phyloP scores from a whole-genome alignment of 2,888 invertebrate genomes.

The Cantharis lateralis region DNA sequence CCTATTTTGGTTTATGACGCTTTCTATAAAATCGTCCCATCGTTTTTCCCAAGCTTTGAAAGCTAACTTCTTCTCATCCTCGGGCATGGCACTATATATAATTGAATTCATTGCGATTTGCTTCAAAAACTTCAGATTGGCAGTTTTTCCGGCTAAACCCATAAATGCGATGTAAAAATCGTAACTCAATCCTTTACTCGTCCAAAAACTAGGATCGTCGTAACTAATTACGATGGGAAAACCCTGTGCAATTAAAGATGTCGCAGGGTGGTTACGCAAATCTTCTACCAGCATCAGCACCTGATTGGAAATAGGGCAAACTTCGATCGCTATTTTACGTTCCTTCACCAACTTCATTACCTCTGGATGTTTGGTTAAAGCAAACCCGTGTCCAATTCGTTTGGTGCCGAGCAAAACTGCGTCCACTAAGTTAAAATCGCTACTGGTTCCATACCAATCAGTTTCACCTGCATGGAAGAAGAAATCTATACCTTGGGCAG shows the following conservation, averaged over 20 bases:
- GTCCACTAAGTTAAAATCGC: slow-evolving; percentile 76
- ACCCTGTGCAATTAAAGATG: slow-evolving; percentile 65
- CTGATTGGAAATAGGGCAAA: slow-evolving; percentile 80
- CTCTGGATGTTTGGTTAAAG: slow-evolving; percentile 72
- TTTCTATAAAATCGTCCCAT: slow-evolving; percentile 57
- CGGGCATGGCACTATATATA: slow-evolving; percentile 66
- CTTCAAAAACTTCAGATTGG: slow-evolving; percentile 73
- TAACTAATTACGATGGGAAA: slow-evolving; percentile 75
- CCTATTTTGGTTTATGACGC: slow-evolving; percentile 14
- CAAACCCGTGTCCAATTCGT: slow-evolving; percentile 79
- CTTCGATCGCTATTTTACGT: slow-evolving; percentile 70
- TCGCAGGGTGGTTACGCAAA: slow-evolving; percentile 75
- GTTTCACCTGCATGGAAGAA: slow-evolving; percentile 68
- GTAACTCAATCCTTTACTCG: slow-evolving; percentile 70
- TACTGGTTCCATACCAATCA: slow-evolving; percentile 69
- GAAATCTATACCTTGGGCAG: slow-evolving; percentile 42
- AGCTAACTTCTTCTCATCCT: slow-evolving; percentile 58
- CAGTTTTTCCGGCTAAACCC: slow-evolving; percentile 68
- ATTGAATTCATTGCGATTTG: slow-evolving; percentile 76
- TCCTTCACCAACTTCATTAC: slow-evolving; percentile 63
- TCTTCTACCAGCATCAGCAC: slow-evolving; percentile 71
- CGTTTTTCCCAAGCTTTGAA: slow-evolving; percentile 59
- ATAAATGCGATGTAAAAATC: slow-evolving; percentile 81
- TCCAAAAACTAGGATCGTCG: slow-evolving; percentile 79
- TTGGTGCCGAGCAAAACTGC: slow-evolving; percentile 74